phyloP scores from a whole-genome alignment of 1,140 invertebrate genomes.

The Hypsibius dujardini region DNA sequence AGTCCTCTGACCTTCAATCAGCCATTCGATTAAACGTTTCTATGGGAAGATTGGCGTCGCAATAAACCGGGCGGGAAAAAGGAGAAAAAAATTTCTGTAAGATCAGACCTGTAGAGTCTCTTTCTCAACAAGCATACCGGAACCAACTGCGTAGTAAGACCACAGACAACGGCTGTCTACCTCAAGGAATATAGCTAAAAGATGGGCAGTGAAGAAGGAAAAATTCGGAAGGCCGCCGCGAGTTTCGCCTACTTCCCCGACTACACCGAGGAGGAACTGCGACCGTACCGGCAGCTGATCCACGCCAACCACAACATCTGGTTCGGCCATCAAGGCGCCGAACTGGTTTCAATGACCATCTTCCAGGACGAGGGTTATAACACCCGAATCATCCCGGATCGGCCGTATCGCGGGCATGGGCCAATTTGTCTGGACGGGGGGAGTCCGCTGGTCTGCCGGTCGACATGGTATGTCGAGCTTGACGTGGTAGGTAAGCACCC shows the following conservation, averaged over 20 bases:
- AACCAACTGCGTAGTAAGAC: not conserved
- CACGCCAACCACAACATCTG: not conserved
- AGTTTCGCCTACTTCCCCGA: not conserved
- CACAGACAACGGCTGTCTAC: not conserved
- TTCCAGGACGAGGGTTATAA: not conserved
- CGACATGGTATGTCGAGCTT: constrained; percentile 9
- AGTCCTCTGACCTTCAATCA: too few species aligned
- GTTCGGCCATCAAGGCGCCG: not conserved
- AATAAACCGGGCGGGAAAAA: not conserved
- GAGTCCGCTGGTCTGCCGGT: constrained; percentile 1
- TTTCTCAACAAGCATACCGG: not conserved
- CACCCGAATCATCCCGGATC: not conserved
- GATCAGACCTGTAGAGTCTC: not conserved
- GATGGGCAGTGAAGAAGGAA: not conserved
- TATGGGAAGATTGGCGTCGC: not conserved
- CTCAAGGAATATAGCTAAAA: not conserved
- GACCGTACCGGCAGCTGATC: constrained; percentile 3
- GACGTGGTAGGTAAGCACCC: constrained; percentile 4
- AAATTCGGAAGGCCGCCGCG: not conserved
- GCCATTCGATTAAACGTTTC: not conserved
- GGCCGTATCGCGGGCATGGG: constrained; percentile 12
- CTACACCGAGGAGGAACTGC: not conserved
- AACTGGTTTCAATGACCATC: not conserved
- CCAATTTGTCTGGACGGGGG: not conserved
- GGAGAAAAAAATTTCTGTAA: not conserved